Base-by-base conservation (phyloP, 2,888 invertebrate species). In the Lasioglossum pauxillum region DNA sequence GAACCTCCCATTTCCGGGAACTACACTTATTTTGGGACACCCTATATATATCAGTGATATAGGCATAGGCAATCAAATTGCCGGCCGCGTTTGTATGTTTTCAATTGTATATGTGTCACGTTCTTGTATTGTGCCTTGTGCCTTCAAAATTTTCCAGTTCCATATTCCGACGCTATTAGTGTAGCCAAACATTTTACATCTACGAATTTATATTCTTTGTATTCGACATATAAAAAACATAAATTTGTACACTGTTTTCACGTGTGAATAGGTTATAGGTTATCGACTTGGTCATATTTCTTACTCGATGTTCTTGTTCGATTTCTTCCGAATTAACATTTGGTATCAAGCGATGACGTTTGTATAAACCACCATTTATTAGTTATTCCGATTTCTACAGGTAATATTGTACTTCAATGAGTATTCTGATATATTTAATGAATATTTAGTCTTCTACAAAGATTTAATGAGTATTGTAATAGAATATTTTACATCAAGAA, bases 371-470 rank as follows among this genome's bases (percentile, higher is more conserved):
- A 44, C 14, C 41, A 73, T 12, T 77, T 74, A 69, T 77, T 74
- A 69, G 0, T 31, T 75, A 73, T 31, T 76, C 46, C n/a, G 35
- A 67, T 14, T 31, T n/a, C n/a, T 23, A 23, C 79, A 83, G 73
- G 84, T 85, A 84, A 79, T 60, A 73, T 75, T 67, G 73, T 67
- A 83, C 23, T 67, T 69, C 27, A 46, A 8, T 35, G 31, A 31
- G 10, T 72, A n/a, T 23, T 35, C 67, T 19, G 27, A 16, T 44
- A 23, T 23, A 31, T 31, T 31, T 31, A 53, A 53, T 5, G 19
- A 49, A 49, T 49, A 49, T 49, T 49, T 49, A 49, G 19, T 19
- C 49, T 49, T 49, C 49, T 49, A 49, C 7, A 19, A 49, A 49
- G 49, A 49, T 49, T 2, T 53, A n/a, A 78, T 14, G 35, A 41